phyloP scores from a whole-genome alignment of 2,113 vertebrate genomes.

The Corvus moneduloides region DNA sequence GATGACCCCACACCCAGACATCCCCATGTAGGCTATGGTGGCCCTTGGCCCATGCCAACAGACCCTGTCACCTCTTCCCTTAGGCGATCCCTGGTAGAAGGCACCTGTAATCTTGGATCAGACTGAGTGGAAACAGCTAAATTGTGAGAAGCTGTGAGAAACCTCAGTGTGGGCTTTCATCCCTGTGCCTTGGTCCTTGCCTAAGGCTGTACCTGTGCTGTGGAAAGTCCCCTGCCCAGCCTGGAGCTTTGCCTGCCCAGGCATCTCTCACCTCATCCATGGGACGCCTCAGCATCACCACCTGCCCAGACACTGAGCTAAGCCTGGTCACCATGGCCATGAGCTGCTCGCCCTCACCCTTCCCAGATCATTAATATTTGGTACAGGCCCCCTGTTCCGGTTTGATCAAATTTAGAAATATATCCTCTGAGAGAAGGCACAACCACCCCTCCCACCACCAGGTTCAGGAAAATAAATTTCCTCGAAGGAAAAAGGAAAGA shows the following conservation, averaged over 20 bases:
- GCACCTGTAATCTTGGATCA: background rate
- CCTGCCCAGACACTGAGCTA: background rate
- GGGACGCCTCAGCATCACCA: background rate
- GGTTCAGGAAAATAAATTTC: too few species aligned
- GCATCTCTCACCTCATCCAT: background rate
- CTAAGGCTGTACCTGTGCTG: background rate
- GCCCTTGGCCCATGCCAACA: background rate
- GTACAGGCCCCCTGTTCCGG: background rate
- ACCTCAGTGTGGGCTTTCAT: background rate
- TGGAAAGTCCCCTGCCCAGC: background rate
- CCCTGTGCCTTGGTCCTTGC: background rate
- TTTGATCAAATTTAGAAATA: too few species aligned
- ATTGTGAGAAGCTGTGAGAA: background rate
- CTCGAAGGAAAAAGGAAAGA: too few species aligned
- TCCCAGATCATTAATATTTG: background rate
- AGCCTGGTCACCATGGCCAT: background rate
- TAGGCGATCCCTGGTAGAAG: background rate
- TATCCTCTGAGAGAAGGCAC: too few species aligned
- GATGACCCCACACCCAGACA: background rate
- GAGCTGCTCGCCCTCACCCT: rapidly evolving
- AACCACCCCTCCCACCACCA: too few species aligned
- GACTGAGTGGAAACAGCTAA: background rate
- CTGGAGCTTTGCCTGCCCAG: background rate
- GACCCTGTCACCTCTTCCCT: background rate
- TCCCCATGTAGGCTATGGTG: background rate